Evolutionary conservation across 2,113 vertebrate species (phyloP).

Genomic region (Thalassarche chlororhynchos): DNA sequence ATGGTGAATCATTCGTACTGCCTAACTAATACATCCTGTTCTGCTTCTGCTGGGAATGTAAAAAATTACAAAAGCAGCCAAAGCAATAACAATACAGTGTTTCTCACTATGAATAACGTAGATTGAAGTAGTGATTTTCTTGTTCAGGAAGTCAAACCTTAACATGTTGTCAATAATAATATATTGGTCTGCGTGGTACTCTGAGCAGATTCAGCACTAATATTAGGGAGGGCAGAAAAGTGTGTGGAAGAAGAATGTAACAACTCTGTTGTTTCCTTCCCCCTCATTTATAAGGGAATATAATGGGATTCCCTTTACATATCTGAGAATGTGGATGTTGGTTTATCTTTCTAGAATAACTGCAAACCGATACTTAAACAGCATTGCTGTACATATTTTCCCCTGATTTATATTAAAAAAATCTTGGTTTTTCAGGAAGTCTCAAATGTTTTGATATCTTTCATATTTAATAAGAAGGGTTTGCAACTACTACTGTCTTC

Average conservation of each 20-base stretch:
- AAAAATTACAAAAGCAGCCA: constrained; percentile 49
- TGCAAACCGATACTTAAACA: background rate
- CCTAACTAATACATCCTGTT: constrained; percentile 38
- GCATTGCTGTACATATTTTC: background rate
- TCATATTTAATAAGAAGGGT: background rate
- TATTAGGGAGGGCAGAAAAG: background rate
- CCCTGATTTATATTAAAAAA: background rate
- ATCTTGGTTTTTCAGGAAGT: background rate
- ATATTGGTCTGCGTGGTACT: background rate
- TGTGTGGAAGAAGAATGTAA: background rate
- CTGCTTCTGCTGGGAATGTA: constrained; percentile 9
- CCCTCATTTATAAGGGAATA: background rate
- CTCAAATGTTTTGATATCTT: background rate
- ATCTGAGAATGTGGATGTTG: background rate
- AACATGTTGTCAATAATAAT: constrained; percentile 50
- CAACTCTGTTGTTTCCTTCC: background rate
- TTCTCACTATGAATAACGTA: constrained; percentile 36
- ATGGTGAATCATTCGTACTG: constrained; percentile 18
- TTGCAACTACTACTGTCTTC: background rate
- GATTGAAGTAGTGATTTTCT: constrained; percentile 59
- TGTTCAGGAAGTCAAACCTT: constrained; percentile 11
- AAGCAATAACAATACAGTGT: background rate
- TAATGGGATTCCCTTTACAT: background rate
- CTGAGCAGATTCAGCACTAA: background rate
- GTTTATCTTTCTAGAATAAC: background rate